phyloP scores from a whole-genome alignment of 2,113 vertebrate species.

The Ciconia stormi region DNA sequence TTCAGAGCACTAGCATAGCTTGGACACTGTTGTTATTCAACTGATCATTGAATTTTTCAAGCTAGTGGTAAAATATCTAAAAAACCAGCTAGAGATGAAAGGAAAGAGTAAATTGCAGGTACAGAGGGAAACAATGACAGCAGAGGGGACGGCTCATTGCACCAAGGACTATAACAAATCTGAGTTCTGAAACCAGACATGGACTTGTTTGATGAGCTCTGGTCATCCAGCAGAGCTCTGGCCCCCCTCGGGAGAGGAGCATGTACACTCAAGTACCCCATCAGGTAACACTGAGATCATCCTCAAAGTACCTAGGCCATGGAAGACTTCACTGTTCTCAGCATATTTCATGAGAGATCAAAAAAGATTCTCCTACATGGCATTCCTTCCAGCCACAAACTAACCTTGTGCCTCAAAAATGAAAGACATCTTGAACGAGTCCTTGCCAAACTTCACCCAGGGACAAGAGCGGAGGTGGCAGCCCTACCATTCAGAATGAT shows the following conservation, averaged over 20 bases:
- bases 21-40: neutral
- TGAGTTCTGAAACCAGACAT: neutral
- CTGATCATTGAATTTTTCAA: neutral
- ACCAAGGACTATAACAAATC: neutral
- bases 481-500: neutral
- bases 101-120: neutral
- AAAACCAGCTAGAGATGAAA: neutral
- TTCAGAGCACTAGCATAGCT: neutral
- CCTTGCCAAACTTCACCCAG: neutral
- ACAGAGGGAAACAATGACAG: neutral
- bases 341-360: neutral
- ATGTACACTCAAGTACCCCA: neutral
- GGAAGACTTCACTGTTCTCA: neutral
- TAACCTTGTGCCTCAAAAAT: neutral
- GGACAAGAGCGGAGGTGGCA: neutral
- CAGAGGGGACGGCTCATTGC: neutral
- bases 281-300: neutral
- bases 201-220: neutral
- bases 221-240: neutral
- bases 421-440: neutral
- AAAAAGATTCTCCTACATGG: neutral
- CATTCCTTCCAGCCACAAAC: neutral
- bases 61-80: neutral
- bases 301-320: neutral
- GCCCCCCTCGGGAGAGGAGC: fast-evolving